These are phyloP conservation scores for Vidua macroura DNA, from an alignment of 2,113 vertebrate genomes.

Conservation along the genomic window DNA sequence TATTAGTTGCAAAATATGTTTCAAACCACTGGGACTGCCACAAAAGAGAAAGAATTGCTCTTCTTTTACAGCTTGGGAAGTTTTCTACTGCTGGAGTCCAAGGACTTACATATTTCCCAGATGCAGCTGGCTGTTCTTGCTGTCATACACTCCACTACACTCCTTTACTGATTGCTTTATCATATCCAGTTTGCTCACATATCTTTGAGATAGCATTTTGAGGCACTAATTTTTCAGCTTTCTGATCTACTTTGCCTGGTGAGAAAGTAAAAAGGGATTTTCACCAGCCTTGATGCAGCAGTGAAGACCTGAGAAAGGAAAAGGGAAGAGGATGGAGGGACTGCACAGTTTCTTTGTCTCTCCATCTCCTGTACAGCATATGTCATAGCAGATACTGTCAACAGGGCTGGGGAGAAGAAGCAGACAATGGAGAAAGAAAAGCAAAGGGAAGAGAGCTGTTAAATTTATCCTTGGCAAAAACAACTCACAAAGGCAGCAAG, in stretches of 20 bases:
- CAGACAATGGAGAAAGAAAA: not conserved
- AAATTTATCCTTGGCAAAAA: not conserved
- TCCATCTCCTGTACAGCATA: not conserved
- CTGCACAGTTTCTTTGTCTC: not conserved
- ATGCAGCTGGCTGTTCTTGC: not conserved
- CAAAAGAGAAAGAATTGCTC: not conserved
- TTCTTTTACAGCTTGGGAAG: not conserved
- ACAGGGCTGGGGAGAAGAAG: not conserved
- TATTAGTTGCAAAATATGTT: not conserved
- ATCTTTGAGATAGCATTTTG: not conserved
- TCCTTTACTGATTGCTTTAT: not conserved
- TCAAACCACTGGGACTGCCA: not conserved
- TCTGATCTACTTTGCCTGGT: not conserved
- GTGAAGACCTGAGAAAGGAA: not conserved
- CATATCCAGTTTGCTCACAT: not conserved
- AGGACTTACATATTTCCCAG: not conserved
- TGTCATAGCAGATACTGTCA: not conserved
- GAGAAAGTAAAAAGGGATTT: not conserved
- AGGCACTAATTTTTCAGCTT: not conserved
- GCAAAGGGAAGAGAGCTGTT: not conserved
- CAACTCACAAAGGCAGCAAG: not conserved
- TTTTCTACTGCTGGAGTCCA: not conserved
- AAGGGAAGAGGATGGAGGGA: not conserved
- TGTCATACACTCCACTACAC: not conserved
- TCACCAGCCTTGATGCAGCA: not conserved